Evolutionary conservation across 2,797 vertebrate genomes (phyloP), one percentile per base, ranked within the genome.

Genomic region (Sternotherus odoratus): DNA sequence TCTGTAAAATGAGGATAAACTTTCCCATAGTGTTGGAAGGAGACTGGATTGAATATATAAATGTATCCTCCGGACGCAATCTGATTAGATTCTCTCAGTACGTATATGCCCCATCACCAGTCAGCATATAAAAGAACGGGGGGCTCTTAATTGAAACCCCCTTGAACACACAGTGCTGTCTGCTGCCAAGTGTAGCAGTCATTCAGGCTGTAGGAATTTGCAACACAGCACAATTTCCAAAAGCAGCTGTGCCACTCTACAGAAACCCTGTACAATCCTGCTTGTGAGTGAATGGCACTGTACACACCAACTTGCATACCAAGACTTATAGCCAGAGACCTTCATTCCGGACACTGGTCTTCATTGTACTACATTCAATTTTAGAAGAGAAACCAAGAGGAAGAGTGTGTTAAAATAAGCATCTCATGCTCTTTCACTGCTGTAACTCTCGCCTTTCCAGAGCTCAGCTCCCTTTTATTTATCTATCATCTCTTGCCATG

Each of bases 1-100:
- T 36, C 69, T 78, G 63, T 66, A 90, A 93, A 94, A 66, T 54
- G 63, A 91, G 91, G 15, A 12, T 85, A 63, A 87, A 24, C 39
- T 80, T 85, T 26, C 26, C 39, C 43, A 91, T 92, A 80, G 72
- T 4, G 23, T 46, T 43, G 72, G 39, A 26, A 30, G 43, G 72
- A 28, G 43, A 30, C 15, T 75, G 46, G 69, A 83, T 85, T 79
- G 36, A 89, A 79, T 19, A 88, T n/a, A 50, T 17, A 50, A 74
- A 63, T 4, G 39, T 85, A 26, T 46, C 72, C 26, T 56, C 56
- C 49, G 86, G 82, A 72, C 16, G 49, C 43, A 60, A 78, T 2
- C 51, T 82, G 83, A 85, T 79, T 78, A 69, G 78, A 33, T 78
- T 85, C 82, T 36, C 60, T 77, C 69, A 77, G 82, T 85, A 93